Conservation (phyloP, 1,140 invertebrate species). For the Drosophila miranda region DNA sequence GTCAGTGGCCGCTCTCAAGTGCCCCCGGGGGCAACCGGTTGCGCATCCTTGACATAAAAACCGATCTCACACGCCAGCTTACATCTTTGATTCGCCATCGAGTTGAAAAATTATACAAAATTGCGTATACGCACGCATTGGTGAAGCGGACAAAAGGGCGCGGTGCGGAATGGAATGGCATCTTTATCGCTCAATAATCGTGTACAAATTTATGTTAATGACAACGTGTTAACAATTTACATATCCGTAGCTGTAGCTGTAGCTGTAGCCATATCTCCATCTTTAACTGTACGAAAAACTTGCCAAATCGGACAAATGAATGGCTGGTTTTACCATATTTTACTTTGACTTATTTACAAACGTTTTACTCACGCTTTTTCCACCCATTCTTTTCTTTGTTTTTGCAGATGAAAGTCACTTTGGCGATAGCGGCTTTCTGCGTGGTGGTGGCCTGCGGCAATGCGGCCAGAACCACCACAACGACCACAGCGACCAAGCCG, state of each 20-base stretch:
- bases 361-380: constrained; percentile 10
- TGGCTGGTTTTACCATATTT: neutral
- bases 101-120: constrained; percentile 64
- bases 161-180: constrained; percentile 11
- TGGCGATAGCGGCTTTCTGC: constrained; percentile 81
- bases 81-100: constrained; percentile 58
- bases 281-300: constrained; percentile 8
- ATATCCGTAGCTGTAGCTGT: constrained; percentile 27
- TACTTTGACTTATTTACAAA: constrained; percentile 1
- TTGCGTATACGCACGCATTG: constrained; percentile 61
- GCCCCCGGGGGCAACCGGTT: constrained; percentile 74
- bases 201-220: constrained; percentile 63
- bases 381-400: constrained; percentile 13
- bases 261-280: neutral
- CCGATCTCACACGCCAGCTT: constrained; percentile 57
- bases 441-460: constrained; percentile 74
- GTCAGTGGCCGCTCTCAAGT: constrained; percentile 70
- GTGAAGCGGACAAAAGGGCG: constrained; percentile 42
- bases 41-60: constrained; percentile 82
- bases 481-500: constrained; percentile 81
- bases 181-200: constrained; percentile 55
- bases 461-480: constrained; percentile 78
- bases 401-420: constrained; percentile 81
- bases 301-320: constrained; percentile 22
- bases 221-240: constrained; percentile 58